Percentiles rank a stretch among this genome's conserved stretches.
Conservation (phyloP, 2,888 invertebrate genomes). For the Tuberolachnus salignus region DNA sequence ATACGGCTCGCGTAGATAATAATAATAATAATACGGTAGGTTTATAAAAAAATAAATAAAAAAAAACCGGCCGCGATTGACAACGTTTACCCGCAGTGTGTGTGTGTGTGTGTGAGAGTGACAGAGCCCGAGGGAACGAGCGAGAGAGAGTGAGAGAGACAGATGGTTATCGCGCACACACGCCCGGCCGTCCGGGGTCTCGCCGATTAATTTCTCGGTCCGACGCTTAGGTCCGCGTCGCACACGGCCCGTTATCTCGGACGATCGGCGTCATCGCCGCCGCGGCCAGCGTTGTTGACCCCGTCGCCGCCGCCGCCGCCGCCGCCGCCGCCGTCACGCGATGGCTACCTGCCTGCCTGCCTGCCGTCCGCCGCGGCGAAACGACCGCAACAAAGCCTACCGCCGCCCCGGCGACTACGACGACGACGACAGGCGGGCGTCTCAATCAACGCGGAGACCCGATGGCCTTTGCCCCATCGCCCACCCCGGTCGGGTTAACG, state of each 20-base stretch:
- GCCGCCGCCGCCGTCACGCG: slow-evolving; percentile 18
- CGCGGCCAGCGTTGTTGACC: too few species aligned
- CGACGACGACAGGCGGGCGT: neutral
- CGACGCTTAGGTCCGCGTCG: slow-evolving; percentile 24
- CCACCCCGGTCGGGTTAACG: too few species aligned
- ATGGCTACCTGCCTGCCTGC: neutral
- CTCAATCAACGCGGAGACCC: slow-evolving; percentile 24
- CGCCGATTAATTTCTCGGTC: slow-evolving; percentile 46
- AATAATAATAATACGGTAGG: too few species aligned
- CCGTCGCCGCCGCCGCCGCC: neutral
- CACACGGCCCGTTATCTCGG: slow-evolving; percentile 13
- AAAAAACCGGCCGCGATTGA: slow-evolving; percentile 27
- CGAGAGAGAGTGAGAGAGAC: neutral
- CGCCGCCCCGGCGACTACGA: neutral
- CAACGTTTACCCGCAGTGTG: slow-evolving; percentile 39
- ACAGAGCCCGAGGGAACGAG: neutral
- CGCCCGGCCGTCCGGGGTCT: neutral
- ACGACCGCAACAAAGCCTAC: neutral
- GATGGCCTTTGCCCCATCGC: too few species aligned
- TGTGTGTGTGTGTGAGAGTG: too few species aligned
- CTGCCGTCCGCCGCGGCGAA: neutral
- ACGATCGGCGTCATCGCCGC: slow-evolving; percentile 13
- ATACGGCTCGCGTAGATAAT: neutral
- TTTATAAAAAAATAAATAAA: too few species aligned
- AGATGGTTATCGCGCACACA: slow-evolving; percentile 33